Evolutionary conservation across 2,797 vertebrate genomes (phyloP).

Genomic region (Rhynchotus rufescens): DNA sequence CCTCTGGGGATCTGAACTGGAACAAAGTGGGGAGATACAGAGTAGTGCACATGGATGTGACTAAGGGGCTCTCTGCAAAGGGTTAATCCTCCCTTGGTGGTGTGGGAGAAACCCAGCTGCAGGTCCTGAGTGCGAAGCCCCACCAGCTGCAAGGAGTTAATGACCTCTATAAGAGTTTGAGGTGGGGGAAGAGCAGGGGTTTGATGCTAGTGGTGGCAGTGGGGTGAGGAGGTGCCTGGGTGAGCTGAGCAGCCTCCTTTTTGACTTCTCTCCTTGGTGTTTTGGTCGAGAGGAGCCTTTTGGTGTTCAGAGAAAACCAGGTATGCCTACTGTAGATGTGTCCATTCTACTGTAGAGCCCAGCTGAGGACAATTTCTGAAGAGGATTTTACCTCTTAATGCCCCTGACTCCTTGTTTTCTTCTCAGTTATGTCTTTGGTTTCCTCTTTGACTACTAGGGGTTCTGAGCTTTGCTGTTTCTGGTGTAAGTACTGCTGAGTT

Average conservation of each 20-base stretch:
- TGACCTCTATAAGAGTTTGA: background rate
- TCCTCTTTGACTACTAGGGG: background rate
- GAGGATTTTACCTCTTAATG: background rate
- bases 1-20: background rate
- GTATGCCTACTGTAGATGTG: background rate
- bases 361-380: background rate
- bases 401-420: background rate
- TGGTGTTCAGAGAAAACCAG: background rate
- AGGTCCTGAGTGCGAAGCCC: background rate
- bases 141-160: background rate
- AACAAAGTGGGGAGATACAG: background rate
- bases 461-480: background rate
- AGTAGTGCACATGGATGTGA: background rate
- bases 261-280: rapidly evolving
- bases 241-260: background rate
- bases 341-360: background rate
- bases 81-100: background rate
- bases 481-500: background rate
- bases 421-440: background rate
- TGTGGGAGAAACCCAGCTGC: background rate
- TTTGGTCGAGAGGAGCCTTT: background rate
- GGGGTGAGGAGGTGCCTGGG: background rate
- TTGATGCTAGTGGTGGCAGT: background rate
- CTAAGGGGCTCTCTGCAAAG: background rate
- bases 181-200: background rate